Base-by-base conservation (phyloP, 1,140 invertebrate genomes). In the Bombus affinis region DNA sequence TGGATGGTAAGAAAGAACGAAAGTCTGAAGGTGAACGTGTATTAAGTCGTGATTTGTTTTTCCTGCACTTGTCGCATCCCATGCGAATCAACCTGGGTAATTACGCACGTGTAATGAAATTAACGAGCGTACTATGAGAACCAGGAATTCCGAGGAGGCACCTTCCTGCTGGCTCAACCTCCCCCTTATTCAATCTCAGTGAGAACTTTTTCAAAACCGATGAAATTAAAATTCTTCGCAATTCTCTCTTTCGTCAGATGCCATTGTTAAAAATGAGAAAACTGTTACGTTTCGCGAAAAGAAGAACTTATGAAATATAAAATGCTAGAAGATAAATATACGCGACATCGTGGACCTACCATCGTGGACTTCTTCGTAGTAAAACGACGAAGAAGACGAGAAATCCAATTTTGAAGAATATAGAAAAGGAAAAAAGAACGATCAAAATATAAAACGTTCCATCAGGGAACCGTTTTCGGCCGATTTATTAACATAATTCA, bases 401-500 rank as follows among this genome's bases (percentile, higher is more conserved):
- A 18, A 32, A 32, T 44, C 25, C 2, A 28, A 65, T 78, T 18
- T 47, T n/a, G 28, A 25, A n/a, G 22, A 59, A 59, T 12, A 28
- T 3, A 28, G 57, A 28, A 32, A 65, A 39, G 9, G 35, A n/a
- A 53, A 12, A 9, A 13, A 5, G 3, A 3, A 71, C 15, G 12
- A 5, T 13, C 4, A 2, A 10, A 37, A 35, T 18, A 68, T 8
- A 35, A 32, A 35, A 22, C 6, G 66, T 22, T 9, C 13, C 13
- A n/a, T 13, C 1, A 15, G 12, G 22, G 37, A 81, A 80, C 65
- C 81, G 62, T 76, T 81, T 81, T 87, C 86, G 72, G 47, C 74
- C 77, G 47, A 90, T 90, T 89, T 89, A 90, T 87, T 79, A 81
- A 84, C 81, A 71, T 79, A 78, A 89, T 81, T 68, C 32, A 39